phyloP scores from a whole-genome alignment of 1,140 invertebrate species.

The Belonocnema kinseyi region DNA sequence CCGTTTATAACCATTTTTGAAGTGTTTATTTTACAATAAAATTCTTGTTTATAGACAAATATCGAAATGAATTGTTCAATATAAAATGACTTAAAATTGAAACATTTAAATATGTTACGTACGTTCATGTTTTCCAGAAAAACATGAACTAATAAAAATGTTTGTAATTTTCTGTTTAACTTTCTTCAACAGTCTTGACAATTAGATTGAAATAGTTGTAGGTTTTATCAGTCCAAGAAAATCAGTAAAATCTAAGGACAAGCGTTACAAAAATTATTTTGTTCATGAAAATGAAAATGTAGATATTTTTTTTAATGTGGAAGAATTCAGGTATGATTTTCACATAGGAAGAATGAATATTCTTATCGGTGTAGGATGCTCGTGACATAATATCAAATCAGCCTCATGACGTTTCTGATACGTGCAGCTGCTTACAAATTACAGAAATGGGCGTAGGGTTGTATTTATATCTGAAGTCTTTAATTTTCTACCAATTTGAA shows the following conservation, averaged over 20 bases:
- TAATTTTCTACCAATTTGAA: background rate
- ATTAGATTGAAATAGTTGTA: no score
- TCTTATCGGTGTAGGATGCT: conserved; percentile 13
- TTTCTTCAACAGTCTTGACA: background rate
- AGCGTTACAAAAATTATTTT: no score
- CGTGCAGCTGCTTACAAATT: background rate
- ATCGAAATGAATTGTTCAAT: no score
- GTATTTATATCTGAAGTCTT: background rate
- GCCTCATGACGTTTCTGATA: background rate
- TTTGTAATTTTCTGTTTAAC: no score
- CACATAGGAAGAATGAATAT: background rate
- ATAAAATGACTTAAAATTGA: no score
- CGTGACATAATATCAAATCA: conserved; percentile 15
- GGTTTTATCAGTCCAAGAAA: background rate
- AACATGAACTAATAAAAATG: no score
- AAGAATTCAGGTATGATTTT: background rate
- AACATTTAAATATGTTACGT: no score
- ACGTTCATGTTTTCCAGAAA: no score
- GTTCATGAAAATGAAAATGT: background rate
- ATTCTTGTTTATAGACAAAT: no score
- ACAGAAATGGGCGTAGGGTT: background rate
- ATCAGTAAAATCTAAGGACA: no score
- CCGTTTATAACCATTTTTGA: no score
- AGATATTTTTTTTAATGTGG: background rate
- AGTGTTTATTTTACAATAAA: no score